Percentiles rank a stretch among this genome's conserved stretches.
These are phyloP conservation scores for Phylloscopus collybita DNA, from an alignment of 2,797 vertebrate genomes.

Conservation along the genomic window DNA sequence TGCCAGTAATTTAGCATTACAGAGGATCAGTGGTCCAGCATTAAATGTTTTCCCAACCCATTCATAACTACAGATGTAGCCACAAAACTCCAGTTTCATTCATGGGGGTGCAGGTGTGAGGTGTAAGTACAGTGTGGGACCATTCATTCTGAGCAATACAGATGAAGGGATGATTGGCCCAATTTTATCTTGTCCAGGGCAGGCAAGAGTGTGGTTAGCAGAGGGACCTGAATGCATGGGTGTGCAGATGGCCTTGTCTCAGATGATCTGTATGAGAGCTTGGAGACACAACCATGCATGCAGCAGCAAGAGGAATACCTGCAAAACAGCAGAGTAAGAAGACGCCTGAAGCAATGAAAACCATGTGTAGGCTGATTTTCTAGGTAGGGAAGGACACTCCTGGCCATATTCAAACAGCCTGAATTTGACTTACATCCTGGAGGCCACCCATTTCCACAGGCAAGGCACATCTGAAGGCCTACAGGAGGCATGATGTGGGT, in stretches of 20 bases:
- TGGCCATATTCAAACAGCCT: background rate
- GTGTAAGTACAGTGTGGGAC: background rate
- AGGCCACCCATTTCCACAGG: background rate
- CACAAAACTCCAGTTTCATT: background rate
- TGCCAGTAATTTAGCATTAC: background rate
- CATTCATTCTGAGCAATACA: background rate
- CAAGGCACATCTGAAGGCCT: background rate
- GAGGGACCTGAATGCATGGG: background rate
- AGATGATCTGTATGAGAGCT: background rate
- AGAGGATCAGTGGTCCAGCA: background rate
- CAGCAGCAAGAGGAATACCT: background rate
- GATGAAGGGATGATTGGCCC: background rate
- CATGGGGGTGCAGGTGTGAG: background rate
- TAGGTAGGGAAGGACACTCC: background rate
- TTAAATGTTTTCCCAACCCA: background rate
- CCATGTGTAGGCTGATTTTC: background rate
- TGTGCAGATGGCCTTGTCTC: background rate
- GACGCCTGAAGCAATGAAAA: background rate
- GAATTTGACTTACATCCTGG: background rate
- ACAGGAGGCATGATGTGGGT: rapidly evolving
- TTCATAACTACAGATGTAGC: background rate
- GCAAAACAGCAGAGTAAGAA: background rate
- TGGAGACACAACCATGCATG: background rate
- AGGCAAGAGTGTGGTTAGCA: background rate
- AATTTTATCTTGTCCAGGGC: background rate